phyloP scores from a whole-genome alignment of 2,888 invertebrate species.

The Lepidochrysops patricia region DNA sequence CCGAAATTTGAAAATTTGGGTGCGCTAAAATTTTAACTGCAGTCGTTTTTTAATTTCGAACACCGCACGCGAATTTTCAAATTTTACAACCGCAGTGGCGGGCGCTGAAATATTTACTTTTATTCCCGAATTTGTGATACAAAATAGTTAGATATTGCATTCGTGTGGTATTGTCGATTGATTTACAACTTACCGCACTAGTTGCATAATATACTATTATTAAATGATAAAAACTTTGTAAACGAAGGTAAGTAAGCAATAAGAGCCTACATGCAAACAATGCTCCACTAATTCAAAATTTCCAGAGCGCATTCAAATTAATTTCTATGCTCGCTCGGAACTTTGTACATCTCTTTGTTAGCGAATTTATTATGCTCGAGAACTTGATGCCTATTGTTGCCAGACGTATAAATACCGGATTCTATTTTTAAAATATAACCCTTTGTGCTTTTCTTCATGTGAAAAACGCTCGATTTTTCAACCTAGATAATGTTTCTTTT shows the following conservation, averaged over 20 bases:
- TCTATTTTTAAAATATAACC: slow-evolving; percentile 1
- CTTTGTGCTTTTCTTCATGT: neutral
- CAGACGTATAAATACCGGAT: slow-evolving; percentile 10
- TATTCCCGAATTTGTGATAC: too few species aligned
- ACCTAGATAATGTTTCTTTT: neutral
- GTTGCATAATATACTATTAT: too few species aligned
- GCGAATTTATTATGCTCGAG: slow-evolving; percentile 19
- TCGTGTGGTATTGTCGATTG: too few species aligned
- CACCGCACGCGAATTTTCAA: too few species aligned
- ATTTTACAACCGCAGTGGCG: too few species aligned
- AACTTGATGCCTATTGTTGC: slow-evolving; percentile 19
- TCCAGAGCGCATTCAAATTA: slow-evolving; percentile 19
- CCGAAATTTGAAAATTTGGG: too few species aligned
- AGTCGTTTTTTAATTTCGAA: too few species aligned
- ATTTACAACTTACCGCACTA: too few species aligned
- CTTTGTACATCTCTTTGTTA: slow-evolving; percentile 23
- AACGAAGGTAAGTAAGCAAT: neutral
- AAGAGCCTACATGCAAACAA: slow-evolving; percentile 2
- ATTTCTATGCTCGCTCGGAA: slow-evolving; percentile 22
- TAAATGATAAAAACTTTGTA: too few species aligned
- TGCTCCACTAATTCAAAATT: slow-evolving; percentile 18
- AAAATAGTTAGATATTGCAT: too few species aligned
- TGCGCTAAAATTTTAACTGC: too few species aligned
- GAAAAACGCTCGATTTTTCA: neutral
- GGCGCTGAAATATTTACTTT: too few species aligned